A percentile compares a stretch with the other conserved stretches of the same genome.
These are phyloP conservation scores for Melanargia galathea DNA, from an alignment of 2,888 invertebrate species.

Conservation along the genomic window DNA sequence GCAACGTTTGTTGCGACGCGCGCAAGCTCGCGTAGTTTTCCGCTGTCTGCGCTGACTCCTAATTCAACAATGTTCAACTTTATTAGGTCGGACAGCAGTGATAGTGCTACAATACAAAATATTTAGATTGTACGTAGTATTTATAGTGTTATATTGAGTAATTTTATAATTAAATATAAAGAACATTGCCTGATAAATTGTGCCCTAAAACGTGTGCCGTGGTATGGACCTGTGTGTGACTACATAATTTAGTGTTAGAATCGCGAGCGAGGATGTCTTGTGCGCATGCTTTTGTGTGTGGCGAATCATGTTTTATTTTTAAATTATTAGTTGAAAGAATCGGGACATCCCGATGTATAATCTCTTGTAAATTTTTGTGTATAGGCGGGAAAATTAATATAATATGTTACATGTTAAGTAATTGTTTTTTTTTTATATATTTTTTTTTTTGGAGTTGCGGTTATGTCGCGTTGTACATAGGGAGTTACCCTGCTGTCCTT, in stretches of 20 bases:
- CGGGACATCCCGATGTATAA: conserved; percentile 70
- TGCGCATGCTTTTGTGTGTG: conserved; percentile 40
- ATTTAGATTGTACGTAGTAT: conserved; percentile 64
- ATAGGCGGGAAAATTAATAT: conserved; percentile 80
- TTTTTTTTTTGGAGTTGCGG: conserved; percentile 51
- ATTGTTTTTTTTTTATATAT: conserved; percentile 62
- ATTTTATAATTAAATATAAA: conserved; percentile 51
- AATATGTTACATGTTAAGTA: conserved; percentile 73
- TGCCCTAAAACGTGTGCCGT: conserved; percentile 74
- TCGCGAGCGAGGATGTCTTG: conserved; percentile 41
- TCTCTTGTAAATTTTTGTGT: conserved; percentile 79
- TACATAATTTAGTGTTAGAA: conserved; percentile 45
- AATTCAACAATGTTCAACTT: conserved; percentile 50
- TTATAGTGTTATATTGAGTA: conserved; percentile 51
- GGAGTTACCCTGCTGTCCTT: conserved; percentile 50
- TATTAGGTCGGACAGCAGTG: conserved; percentile 63
- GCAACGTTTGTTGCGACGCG: background rate
- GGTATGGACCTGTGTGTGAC: conserved; percentile 55
- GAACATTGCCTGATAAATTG: conserved; percentile 70
- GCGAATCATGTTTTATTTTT: conserved; percentile 50
- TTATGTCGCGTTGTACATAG: conserved; percentile 59
- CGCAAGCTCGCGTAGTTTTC: background rate
- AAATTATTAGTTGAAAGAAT: conserved; percentile 64
- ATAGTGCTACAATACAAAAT: conserved; percentile 66
- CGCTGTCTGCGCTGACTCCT: background rate